Base-by-base conservation (phyloP, 2,797 vertebrate genomes). In the Rachycentron canadum region DNA sequence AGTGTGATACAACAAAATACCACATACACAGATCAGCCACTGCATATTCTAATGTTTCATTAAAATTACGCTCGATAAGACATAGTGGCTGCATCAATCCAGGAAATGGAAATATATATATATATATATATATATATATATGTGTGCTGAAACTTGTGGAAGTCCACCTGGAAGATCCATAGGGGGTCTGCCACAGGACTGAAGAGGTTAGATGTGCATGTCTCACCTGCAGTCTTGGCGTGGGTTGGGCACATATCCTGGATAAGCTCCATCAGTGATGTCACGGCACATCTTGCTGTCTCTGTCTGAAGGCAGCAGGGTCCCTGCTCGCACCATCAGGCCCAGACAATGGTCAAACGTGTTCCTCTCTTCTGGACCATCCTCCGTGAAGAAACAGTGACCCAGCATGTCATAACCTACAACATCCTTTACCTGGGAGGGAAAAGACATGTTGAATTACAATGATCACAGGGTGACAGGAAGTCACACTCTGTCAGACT, bases 371-470 rank as follows among this genome's bases (percentile, higher is more conserved):
- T 99, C 98, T 0, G 98, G 96, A 0, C 98, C 98, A 0, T 99
- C 98, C 86, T 99, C 98, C 0, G 96, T 98, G 73, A 99, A 99
- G 91, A 97, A 99, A 71, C 98, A 99, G 76, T 99, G 98, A 4
- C 98, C 98, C 62, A 99, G 83, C 0, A 94, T 93, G 50, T 99
- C 92, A 11, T 98, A 99, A 57, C 98, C 98, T 68, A 99, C 96
- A 1, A 97, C 96, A 1, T 99, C 95, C 90, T 97, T 97, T 62
- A 99, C 94, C 98, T 99, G 87, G 0, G 25, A 68, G 40, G 2
- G 3, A 21, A 32, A 0, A 28, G 7, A 69, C 5, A 49, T 0
- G 5, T 19, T 7, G 1, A 26, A 19, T 30, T 50, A n/a, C 1
- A 38, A 7, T 12, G 9, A 52, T 43, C 16, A 38, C 1, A 0